Conservation (phyloP, 2,797 vertebrate species). For the Yasuhikotakia modesta region DNA sequence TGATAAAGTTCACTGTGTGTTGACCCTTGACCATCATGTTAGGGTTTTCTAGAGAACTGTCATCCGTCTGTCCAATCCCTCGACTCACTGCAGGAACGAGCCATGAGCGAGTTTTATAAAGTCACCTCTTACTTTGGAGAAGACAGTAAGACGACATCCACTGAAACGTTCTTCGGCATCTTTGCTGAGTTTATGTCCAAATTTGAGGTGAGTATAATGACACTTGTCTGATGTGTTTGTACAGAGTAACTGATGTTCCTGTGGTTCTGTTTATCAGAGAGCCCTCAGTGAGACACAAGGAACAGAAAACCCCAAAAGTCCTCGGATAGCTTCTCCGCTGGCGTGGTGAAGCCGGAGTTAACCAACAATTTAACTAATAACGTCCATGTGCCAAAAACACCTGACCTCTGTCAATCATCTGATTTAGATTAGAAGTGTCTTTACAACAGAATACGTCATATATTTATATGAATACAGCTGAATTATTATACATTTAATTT, state of each 20-base stretch:
- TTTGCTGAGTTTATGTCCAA: constrained; percentile 94
- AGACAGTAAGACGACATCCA: constrained; percentile 87
- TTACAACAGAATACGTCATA: constrained; percentile 53
- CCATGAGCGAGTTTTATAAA: constrained; percentile 90
- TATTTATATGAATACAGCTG: constrained; percentile 41
- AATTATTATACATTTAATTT: constrained; percentile 3
- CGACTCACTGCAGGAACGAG: constrained; percentile 87
- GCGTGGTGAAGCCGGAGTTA: constrained; percentile 97
- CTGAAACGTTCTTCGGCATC: constrained; percentile 94
- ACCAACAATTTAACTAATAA: constrained; percentile 51
- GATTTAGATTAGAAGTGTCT: constrained; percentile 62
- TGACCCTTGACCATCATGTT: constrained; percentile 46
- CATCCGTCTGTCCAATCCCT: constrained; percentile 88
- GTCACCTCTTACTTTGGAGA: constrained; percentile 93
- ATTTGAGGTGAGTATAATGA: constrained; percentile 86
- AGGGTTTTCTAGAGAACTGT: constrained; percentile 94
- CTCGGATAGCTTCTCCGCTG: constrained; percentile 86
- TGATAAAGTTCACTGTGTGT: background rate
- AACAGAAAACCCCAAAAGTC: constrained; percentile 84
- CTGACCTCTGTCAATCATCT: background rate
- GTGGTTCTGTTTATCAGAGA: constrained; percentile 76
- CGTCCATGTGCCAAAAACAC: constrained; percentile 70
- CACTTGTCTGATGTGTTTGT: background rate
- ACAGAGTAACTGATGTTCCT: background rate
- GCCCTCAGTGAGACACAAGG: constrained; percentile 88